Conservation (phyloP, 2,113 vertebrate species). For the Sminthopsis crassicaudata region DNA sequence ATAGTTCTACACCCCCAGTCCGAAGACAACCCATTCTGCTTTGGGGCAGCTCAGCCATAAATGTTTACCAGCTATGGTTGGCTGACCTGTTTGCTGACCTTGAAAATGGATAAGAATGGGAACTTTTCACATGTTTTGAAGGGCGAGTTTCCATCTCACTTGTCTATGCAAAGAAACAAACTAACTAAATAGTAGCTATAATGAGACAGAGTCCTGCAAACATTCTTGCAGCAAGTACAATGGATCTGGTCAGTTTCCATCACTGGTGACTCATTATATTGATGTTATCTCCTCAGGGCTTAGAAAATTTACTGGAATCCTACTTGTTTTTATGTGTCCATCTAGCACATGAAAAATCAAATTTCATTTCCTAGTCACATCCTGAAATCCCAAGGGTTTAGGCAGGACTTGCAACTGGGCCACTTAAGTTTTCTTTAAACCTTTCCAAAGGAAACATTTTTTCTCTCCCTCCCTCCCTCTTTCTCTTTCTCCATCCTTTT, state of each 20-base stretch:
- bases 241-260: not conserved
- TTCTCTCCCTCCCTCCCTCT: not conserved
- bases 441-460: not conserved
- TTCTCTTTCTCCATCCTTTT: not conserved
- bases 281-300: not conserved
- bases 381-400: not conserved
- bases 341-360: not conserved
- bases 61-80: not conserved
- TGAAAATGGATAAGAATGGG: not conserved
- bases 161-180: not conserved
- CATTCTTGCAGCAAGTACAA: not conserved
- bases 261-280: not conserved
- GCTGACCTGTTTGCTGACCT: not conserved
- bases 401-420: not conserved
- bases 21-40: not conserved
- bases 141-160: slow-evolving; percentile 29
- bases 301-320: not conserved
- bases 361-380: not conserved
- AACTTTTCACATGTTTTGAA: slow-evolving; percentile 30
- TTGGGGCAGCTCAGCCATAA: not conserved
- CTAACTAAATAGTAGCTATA: not conserved
- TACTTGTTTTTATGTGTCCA: not conserved
- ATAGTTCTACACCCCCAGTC: not conserved
- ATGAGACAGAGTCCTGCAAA: not conserved
- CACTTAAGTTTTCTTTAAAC: not conserved